Evolutionary conservation across 2,797 vertebrate genomes (phyloP).

Genomic region (Leucoraja ocellata): DNA sequence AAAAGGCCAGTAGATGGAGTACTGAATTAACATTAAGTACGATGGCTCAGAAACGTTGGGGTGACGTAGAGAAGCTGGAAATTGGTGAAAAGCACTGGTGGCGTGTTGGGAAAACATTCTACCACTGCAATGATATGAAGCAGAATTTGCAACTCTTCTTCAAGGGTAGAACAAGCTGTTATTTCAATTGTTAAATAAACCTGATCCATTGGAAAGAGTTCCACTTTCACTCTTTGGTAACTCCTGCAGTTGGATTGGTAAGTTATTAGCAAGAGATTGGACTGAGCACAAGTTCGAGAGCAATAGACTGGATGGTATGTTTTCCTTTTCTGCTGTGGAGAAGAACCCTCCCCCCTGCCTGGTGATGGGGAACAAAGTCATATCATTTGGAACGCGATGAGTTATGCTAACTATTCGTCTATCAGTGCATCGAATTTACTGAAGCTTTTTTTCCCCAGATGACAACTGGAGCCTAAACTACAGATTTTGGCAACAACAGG

Average conservation of each 20-base stretch:
- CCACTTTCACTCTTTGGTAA: neutral
- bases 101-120: neutral
- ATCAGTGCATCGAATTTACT: neutral
- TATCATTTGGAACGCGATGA: neutral
- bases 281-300: neutral
- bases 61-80: neutral
- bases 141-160: neutral
- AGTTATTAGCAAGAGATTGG: neutral
- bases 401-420: neutral
- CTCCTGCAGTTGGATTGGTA: neutral
- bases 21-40: neutral
- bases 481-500: neutral
- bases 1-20: neutral
- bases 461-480: neutral
- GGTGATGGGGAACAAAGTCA: neutral
- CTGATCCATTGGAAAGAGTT: neutral
- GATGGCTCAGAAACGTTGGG: neutral
- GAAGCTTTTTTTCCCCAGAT: neutral
- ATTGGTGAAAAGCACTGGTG: neutral
- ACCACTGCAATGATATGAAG: neutral
- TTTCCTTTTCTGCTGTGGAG: neutral
- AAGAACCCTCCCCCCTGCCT: neutral
- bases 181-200: neutral
- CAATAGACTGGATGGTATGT: neutral
- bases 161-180: neutral